Base-by-base conservation (phyloP, 2,113 vertebrate species). In the Cettia cetti region DNA sequence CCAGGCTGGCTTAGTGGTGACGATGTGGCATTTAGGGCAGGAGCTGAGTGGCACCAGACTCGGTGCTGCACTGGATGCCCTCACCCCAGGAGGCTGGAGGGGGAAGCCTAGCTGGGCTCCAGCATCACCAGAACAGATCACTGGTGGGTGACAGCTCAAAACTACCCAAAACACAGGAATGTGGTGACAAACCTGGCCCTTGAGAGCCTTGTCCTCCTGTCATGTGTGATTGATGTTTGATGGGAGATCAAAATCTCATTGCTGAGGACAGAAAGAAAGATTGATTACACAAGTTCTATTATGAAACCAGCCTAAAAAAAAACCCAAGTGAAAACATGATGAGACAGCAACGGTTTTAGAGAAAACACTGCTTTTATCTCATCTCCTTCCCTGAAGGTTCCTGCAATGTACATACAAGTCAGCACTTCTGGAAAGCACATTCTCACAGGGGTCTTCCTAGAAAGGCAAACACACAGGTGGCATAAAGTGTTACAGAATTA, bases 221-320 rank as follows among this genome's bases (percentile, higher is more conserved):
- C 79, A 20, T 6, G 19, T 24, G 50, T 60, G 76, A 90, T 26
- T 30, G 64, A 21, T 42, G 40, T 7, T 49, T 74, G 22, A 37
- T 26, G 30, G 53, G 37, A 90, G 53, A 74, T 53, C 56, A 61
- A 74, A 89, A 27, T 24, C 64, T n/a, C 70, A 7, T 15, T 71
- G 70, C 35, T 10, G 17, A 93, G 75, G 52, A 53, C 53, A 56
- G 37, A 61, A 31, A 63, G 23, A 45, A 78, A 66, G 70, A 60
- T 31, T 33, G 80, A 86, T 92, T 89, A 64, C 50, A 80, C 86
- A 94, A 83, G 65, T 59, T 86, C 22, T 66, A 4, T 91, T 94
- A 95, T 47, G 83, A 92, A 95, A 96, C 42, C 56, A 84, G n/a
- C 30, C 39, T 90, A 70, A 90, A 92, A 88, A 53, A 72, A 49